Evolutionary conservation across 2,113 vertebrate species (phyloP), one percentile per base, ranked within the genome.

Genomic region (Lampris incognitus): DNA sequence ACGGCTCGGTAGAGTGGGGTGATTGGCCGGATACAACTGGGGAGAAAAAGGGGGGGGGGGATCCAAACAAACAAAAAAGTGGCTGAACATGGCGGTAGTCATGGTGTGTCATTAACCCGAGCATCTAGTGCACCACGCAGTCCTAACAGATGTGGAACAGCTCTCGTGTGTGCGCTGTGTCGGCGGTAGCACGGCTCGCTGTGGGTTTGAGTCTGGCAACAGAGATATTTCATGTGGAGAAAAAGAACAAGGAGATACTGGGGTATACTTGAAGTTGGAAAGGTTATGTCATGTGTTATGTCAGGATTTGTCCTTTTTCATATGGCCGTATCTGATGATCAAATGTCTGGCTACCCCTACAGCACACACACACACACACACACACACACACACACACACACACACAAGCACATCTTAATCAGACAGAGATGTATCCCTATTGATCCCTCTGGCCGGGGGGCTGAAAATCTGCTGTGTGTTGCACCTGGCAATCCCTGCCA

Each of bases 351-450:
- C 72, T 60, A 52, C 74, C 72, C 65, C 69, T 59, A 66, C 57
- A 65, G n/a, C n/a, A n/a, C n/a, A n/a, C n/a, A 63, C 66, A 76
- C 49, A 69, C 52, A 40, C 54, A 68, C 41, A 13, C 78, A 65
- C 68, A 4, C 72, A 75, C 62, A 72, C 51, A 57, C 37, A 62
- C 10, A 63, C 72, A 52, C 55, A 52, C 11, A 3, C 46, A 55
- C 74, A 41, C 67, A 66, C 56, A 59, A 39, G 65, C 72, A 81
- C 81, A 85, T 84, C 78, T 82, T 88, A 87, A 91, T 93, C 88
- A 91, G 91, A 91, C 88, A 90, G 65, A 89, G 87, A 91, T 83
- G 84, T 86, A 90, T 87, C 84, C 73, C 40, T 67, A 93, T 93
- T 71, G 86, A 91, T 92, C 74, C 58, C 40, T 62, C 82, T 62